phyloP scores from a whole-genome alignment of 2,888 invertebrate genomes.

The Drosophila paranaensis region DNA sequence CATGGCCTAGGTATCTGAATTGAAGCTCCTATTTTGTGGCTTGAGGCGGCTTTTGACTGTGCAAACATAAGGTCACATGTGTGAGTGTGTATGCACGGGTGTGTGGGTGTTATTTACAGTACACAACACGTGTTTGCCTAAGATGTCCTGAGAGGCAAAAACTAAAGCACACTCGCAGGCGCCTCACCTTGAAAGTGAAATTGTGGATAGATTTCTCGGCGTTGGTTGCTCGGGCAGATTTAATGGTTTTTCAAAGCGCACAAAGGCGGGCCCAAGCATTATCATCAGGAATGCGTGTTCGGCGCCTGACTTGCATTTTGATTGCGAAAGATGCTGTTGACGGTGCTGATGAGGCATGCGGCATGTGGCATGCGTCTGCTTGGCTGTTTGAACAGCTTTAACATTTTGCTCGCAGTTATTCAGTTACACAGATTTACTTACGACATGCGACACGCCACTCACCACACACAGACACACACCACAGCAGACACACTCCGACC shows the following conservation, averaged over 20 bases:
- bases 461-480: constrained; percentile 9
- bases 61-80: constrained; percentile 51
- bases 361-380: constrained; percentile 10
- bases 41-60: constrained; percentile 19
- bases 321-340: constrained; percentile 37
- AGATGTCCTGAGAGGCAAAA: constrained; percentile 45
- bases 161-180: constrained; percentile 40
- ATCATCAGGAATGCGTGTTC: constrained; percentile 23
- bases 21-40: not conserved
- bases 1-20: constrained; percentile 7
- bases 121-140: constrained; percentile 70
- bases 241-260: constrained; percentile 67
- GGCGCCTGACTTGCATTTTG: constrained; percentile 67
- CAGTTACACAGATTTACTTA: constrained; percentile 48
- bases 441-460: constrained; percentile 7
- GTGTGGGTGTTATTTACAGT: constrained; percentile 29
- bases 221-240: constrained; percentile 31
- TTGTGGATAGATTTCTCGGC: constrained; percentile 23
- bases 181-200: constrained; percentile 45
- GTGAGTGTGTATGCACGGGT: constrained; percentile 1
- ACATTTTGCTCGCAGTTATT: constrained; percentile 34
- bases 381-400: constrained; percentile 28
- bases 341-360: constrained; percentile 30
- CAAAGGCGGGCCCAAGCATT: constrained; percentile 31
- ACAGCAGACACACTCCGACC: constrained; percentile 4